These are phyloP conservation scores for Puffinus mauretanicus DNA, from an alignment of 2,113 vertebrate species.

Conservation along the genomic window DNA sequence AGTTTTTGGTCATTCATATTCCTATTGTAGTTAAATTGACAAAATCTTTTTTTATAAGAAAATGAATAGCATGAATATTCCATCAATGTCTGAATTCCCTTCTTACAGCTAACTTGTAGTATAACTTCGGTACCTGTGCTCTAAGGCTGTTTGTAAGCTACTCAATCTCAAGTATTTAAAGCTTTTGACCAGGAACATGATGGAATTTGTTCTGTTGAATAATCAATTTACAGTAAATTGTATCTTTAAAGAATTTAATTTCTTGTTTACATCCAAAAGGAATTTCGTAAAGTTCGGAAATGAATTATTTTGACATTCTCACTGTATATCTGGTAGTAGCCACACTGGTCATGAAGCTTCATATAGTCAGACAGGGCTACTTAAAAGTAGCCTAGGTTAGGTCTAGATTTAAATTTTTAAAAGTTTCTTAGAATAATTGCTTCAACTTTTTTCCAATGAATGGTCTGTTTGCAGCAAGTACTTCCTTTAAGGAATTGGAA, in stretches of 20 bases:
- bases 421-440: neutral
- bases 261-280: neutral
- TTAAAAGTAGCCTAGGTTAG: neutral
- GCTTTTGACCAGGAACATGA: neutral
- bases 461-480: neutral
- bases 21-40: neutral
- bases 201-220: neutral
- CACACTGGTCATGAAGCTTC: neutral
- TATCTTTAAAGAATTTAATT: neutral
- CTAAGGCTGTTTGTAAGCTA: neutral
- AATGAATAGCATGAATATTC: neutral
- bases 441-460: neutral
- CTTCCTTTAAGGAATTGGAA: neutral
- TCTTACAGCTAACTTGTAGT: neutral
- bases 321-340: neutral
- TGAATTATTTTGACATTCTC: rapidly evolving
- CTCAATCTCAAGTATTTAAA: neutral
- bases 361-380: neutral
- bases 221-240: neutral
- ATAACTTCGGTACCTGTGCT: neutral
- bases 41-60: neutral
- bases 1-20: neutral
- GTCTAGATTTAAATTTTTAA: neutral
- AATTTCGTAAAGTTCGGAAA: neutral
- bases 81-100: neutral